Conservation (phyloP, 2,888 invertebrate genomes). For the Drosophila pegasa region DNA sequence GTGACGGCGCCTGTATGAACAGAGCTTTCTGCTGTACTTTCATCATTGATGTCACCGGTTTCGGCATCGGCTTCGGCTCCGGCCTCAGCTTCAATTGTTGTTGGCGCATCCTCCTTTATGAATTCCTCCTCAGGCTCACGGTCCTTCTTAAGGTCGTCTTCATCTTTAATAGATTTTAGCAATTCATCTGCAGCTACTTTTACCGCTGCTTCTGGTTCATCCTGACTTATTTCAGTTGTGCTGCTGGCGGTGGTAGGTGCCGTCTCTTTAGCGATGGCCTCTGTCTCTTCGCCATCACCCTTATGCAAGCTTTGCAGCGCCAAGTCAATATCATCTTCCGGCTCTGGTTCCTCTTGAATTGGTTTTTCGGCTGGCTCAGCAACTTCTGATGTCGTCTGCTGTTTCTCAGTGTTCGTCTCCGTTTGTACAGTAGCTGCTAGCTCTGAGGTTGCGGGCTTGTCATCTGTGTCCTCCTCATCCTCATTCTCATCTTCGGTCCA, state of each 20-base stretch:
- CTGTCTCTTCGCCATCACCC: conserved; percentile 53
- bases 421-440: conserved; percentile 70
- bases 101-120: conserved; percentile 45
- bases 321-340: conserved; percentile 78
- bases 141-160: conserved; percentile 27
- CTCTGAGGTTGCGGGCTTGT: conserved; percentile 38
- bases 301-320: conserved; percentile 78
- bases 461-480: conserved; percentile 61
- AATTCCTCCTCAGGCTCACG: conserved; percentile 55
- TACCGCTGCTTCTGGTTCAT: conserved; percentile 19
- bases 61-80: conserved; percentile 14
- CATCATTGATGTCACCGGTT: conserved; percentile 6
- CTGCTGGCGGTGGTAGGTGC: conserved; percentile 19
- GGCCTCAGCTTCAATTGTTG: conserved; percentile 19
- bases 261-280: conserved; percentile 13
- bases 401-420: conserved; percentile 21
- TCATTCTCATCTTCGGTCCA: conserved; percentile 85
- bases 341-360: conserved; percentile 41
- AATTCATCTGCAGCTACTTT: conserved; percentile 29
- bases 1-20: conserved; percentile 6
- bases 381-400: conserved; percentile 11
- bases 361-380: conserved; percentile 15
- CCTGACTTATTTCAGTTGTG: conserved; percentile 36
- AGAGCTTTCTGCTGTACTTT: conserved; percentile 4
- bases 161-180: conserved; percentile 11